phyloP scores from a whole-genome alignment of 2,888 invertebrate species.

The Yponomeuta sedellus region DNA sequence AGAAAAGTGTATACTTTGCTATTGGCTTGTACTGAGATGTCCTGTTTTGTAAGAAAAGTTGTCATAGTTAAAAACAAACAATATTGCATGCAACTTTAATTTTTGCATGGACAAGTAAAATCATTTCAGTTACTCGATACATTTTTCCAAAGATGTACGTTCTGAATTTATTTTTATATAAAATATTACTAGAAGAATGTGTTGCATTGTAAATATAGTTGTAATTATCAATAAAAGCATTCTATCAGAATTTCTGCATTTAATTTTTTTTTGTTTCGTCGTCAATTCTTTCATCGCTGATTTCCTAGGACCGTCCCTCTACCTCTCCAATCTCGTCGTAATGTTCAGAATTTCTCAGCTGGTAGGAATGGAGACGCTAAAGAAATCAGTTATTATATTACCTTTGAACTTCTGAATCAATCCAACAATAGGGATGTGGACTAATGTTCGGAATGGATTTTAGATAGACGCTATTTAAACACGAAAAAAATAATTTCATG shows the following conservation, averaged over 20 bases:
- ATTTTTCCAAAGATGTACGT: slow-evolving; percentile 50
- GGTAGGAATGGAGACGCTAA: too few species aligned
- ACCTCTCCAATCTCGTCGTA: too few species aligned
- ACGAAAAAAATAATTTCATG: too few species aligned
- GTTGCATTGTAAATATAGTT: slow-evolving; percentile 47
- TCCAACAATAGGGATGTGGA: too few species aligned
- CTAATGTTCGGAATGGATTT: too few species aligned
- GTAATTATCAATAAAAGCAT: slow-evolving; percentile 24
- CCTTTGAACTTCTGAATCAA: too few species aligned
- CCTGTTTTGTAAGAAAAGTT: background rate
- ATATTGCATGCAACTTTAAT: background rate
- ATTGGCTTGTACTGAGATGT: background rate
- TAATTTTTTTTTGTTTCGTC: background rate
- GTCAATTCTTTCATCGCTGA: background rate
- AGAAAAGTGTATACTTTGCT: background rate
- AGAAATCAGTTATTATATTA: too few species aligned
- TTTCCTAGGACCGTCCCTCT: too few species aligned
- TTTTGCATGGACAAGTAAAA: slow-evolving; percentile 10
- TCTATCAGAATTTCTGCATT: background rate
- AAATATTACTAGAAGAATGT: slow-evolving; percentile 36
- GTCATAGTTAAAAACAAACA: background rate
- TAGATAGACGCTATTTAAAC: too few species aligned
- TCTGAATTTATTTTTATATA: slow-evolving; percentile 50
- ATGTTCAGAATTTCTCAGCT: too few species aligned
- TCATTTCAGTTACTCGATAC: slow-evolving; percentile 31